Base-by-base conservation (phyloP, 1,140 invertebrate genomes). In the Lucilia sericata region DNA sequence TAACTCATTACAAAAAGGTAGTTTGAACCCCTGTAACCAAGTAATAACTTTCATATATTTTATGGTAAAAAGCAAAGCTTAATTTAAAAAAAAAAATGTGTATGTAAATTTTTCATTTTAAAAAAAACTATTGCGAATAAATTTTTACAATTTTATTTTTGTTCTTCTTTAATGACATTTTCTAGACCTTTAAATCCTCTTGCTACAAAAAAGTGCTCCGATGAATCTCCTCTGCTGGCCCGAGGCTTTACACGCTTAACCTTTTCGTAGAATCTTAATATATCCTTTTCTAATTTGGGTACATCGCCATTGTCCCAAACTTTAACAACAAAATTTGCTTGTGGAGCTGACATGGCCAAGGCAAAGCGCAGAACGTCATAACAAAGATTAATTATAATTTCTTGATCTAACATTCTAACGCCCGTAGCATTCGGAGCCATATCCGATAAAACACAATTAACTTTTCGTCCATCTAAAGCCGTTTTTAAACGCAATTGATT, bases 351-450 rank as follows among this genome's bases (percentile, higher is more conserved):
- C 85, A 96, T 92, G 86, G 92, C 88, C 9, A 96, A 86, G 0
- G 97, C 95, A 92, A 99, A 99, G 86, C 94, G 93, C 1, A 98
- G 89, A 8, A 94, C 96, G 85, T 92, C 92, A 86, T 96, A 95
- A 85, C 94, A 95, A 10, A 99, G 92, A 42, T 93, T 92, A 47
- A 96, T 93, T 74, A 98, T 98, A 87, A 93, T 94, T 83, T 96
- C 95, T 87, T 97, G 96, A 88, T 99, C 97, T 81, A 98, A 88
- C 83, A 94, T 92, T 86, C 92, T 93, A 0, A 96, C 90, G 3
- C 98, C 98, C 3, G 96, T 95, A 0, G 97, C 96, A 92, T 95
- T 98, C 0, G 98, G 98, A 12, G 98, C 98, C 98, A 99, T 99
- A 90, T 99, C 98, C 85, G 97, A 98, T 4, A 99, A 87, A 0